These are phyloP conservation scores for Pristionchus arcanus DNA, from an alignment of 2,888 invertebrate species.

Conservation along the genomic window DNA sequence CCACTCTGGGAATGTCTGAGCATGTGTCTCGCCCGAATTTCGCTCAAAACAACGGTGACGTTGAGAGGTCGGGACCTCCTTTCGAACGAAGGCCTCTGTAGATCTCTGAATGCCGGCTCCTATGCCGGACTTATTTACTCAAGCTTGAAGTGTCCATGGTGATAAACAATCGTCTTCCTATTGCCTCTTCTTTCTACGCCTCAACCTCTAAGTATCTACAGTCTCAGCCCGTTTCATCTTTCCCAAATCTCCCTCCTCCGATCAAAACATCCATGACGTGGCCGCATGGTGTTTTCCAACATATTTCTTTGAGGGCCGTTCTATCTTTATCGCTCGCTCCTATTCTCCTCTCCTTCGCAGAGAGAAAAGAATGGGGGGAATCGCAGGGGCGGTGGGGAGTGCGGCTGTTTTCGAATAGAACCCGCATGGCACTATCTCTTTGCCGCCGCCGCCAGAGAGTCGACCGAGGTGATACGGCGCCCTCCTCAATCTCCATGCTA, in stretches of 20 bases:
- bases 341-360: slow-evolving; percentile 15
- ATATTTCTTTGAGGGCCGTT: neutral
- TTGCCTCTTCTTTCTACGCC: neutral
- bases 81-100: no score
- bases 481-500: neutral
- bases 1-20: no score
- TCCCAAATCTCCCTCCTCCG: neutral
- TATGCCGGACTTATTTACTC: no score
- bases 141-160: no score
- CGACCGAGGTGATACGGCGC: neutral
- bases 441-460: no score
- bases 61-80: no score
- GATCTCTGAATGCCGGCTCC: no score
- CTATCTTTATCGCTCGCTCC: slow-evolving; percentile 8
- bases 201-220: neutral
- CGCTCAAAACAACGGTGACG: no score
- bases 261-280: slow-evolving; percentile 22
- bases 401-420: slow-evolving; percentile 35
- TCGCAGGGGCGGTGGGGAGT: neutral
- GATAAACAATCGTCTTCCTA: no score
- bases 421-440: slow-evolving; percentile 22
- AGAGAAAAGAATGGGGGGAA: neutral
- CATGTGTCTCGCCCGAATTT: no score
- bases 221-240: neutral
- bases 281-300: neutral